A percentile compares a stretch with the other conserved stretches of the same genome.
Conservation (phyloP, 2,113 vertebrate species). For the Sapajus apella region DNA sequence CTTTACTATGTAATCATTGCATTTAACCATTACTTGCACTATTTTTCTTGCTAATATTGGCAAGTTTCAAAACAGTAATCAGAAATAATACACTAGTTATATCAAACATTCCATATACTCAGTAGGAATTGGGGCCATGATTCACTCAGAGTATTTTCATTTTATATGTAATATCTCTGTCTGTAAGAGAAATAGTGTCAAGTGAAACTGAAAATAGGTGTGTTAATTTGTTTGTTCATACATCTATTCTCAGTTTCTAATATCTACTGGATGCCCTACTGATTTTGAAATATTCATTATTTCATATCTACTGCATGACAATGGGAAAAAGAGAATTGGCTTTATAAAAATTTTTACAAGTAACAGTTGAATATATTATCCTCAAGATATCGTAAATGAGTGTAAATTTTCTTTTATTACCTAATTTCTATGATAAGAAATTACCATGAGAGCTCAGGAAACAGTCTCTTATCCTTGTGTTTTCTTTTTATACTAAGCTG, state of each 20-base stretch:
- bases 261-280: background rate
- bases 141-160: background rate
- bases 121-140: background rate
- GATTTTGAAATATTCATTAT: background rate
- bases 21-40: background rate
- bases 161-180: background rate
- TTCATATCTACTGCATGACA: background rate
- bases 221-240: background rate
- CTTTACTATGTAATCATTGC: background rate
- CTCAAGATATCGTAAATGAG: background rate
- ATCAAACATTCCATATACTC: background rate
- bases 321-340: background rate
- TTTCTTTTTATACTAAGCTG: background rate
- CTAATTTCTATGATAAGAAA: background rate
- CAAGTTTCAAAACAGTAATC: background rate
- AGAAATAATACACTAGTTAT: background rate
- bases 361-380: background rate
- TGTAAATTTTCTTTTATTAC: background rate
- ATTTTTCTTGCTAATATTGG: background rate
- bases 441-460: background rate
- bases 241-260: background rate
- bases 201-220: background rate
- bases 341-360: background rate
- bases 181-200: background rate
- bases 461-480: accelerated